Evolutionary conservation across 53 echinoderm and acorn worm genomes (phyloP).

Genomic region (Echinometra lucunter): DNA sequence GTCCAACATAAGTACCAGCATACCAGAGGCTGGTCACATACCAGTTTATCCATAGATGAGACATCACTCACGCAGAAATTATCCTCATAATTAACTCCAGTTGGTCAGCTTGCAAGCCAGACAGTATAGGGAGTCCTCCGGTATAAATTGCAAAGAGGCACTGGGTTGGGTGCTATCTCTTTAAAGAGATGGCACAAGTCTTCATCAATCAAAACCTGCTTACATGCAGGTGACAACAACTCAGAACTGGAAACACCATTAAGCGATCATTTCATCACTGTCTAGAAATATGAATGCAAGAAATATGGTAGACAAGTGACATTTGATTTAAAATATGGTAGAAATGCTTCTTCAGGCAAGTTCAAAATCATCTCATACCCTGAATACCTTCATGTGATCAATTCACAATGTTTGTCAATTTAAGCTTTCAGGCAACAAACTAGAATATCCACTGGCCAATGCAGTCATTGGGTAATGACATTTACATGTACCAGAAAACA

Average conservation of each 20-base stretch:
- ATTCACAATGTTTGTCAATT: neutral
- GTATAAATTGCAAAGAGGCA: slow-evolving; percentile 11
- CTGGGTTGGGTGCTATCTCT: slow-evolving; percentile 11
- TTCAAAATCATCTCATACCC: neutral
- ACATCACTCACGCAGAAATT: slow-evolving; percentile 30
- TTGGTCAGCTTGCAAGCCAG: neutral
- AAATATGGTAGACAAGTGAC: neutral
- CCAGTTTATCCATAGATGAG: neutral
- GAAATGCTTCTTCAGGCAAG: neutral
- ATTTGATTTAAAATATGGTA: neutral
- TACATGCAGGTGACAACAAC: neutral
- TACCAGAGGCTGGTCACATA: slow-evolving; percentile 42
- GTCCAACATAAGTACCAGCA: slow-evolving; percentile 27
- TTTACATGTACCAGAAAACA: neutral
- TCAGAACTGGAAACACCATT: neutral
- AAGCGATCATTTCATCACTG: neutral
- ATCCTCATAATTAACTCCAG: slow-evolving; percentile 49
- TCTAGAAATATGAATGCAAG: neutral
- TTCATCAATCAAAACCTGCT: slow-evolving; percentile 35
- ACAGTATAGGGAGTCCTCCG: neutral
- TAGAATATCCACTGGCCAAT: neutral
- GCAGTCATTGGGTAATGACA: neutral
- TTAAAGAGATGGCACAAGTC: neutral
- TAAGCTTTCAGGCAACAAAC: no score
- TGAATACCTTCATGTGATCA: neutral